Evolutionary conservation across 2,113 vertebrate species (phyloP).

Genomic region (Bos indicus): DNA sequence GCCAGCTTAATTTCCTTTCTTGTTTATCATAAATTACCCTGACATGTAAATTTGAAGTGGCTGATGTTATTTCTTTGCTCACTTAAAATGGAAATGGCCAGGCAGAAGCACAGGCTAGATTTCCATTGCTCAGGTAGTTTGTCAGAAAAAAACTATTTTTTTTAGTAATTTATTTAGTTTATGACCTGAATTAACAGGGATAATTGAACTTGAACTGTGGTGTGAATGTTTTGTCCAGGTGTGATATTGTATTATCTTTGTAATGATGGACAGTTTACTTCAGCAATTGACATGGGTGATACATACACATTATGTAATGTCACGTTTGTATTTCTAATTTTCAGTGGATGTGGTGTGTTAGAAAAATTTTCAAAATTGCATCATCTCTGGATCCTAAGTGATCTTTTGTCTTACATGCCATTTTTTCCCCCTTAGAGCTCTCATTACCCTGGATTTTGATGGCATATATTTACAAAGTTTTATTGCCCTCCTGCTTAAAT

Average conservation of each 20-base stretch:
- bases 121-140: not conserved
- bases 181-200: not conserved
- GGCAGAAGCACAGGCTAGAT: not conserved
- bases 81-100: not conserved
- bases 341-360: not conserved
- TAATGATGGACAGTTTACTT: not conserved
- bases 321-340: not conserved
- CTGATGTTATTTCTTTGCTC: not conserved
- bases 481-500: not conserved
- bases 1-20: not conserved
- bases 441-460: not conserved
- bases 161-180: not conserved
- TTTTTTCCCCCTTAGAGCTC: not conserved
- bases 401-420: not conserved
- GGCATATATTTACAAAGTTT: not conserved
- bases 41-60: not conserved
- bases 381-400: not conserved
- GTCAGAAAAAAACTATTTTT: not conserved
- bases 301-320: not conserved
- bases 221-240: not conserved
- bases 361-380: not conserved
- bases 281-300: not conserved
- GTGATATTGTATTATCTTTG: not conserved
- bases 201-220: not conserved
- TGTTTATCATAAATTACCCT: not conserved